Evolutionary conservation across 2,888 invertebrate genomes (phyloP).

Genomic region (Scaptodrosophila latifasciaeformis): DNA sequence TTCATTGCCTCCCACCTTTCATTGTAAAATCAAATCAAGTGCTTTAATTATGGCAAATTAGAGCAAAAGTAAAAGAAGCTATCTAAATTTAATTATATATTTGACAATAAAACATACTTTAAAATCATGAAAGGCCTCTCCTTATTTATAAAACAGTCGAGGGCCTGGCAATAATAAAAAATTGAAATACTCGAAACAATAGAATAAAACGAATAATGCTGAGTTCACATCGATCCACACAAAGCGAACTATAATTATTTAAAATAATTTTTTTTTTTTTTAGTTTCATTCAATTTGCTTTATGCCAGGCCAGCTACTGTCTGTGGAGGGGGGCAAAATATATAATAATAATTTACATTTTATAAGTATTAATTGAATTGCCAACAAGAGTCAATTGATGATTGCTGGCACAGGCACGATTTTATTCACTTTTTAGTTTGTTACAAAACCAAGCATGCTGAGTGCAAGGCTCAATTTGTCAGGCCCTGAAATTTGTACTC

Average conservation of each 20-base stretch:
- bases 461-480: no score
- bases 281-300: no score
- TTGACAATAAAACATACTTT: conserved; percentile 34
- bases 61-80: conserved; percentile 16
- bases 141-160: conserved; percentile 8
- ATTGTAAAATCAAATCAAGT: conserved; percentile 17
- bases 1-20: conserved; percentile 1
- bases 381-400: conserved; percentile 5
- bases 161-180: conserved; percentile 15
- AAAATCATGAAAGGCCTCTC: no score
- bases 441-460: no score
- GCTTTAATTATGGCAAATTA: conserved; percentile 25
- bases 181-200: conserved; percentile 22
- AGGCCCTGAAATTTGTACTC: no score
- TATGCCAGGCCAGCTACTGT: no score
- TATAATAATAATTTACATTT: no score
- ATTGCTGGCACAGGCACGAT: conserved; percentile 22
- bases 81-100: conserved; percentile 24
- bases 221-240: no score
- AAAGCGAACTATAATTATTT: no score
- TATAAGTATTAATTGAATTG: conserved; percentile 21
- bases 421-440: conserved; percentile 27
- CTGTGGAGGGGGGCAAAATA: no score
- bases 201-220: conserved; percentile 20
- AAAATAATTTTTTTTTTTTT: no score